phyloP scores from a whole-genome alignment of 2,797 vertebrate genomes.

The Ceyx erithaca region DNA sequence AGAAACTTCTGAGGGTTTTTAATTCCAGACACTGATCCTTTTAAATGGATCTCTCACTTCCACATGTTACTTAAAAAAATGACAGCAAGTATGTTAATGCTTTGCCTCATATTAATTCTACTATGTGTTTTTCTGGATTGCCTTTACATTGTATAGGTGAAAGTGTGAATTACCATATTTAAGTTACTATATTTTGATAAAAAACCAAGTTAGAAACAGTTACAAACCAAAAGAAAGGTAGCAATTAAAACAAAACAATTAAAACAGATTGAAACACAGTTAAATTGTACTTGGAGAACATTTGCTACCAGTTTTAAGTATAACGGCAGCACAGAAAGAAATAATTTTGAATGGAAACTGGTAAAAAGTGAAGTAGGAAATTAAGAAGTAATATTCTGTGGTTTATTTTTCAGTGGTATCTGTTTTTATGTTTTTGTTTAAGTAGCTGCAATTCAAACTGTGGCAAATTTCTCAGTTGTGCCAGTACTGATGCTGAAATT shows the following conservation, averaged over 20 bases:
- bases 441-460: neutral
- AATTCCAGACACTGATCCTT: slow-evolving; percentile 22
- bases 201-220: neutral
- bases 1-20: slow-evolving; percentile 22
- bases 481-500: neutral
- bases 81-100: neutral
- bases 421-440: neutral
- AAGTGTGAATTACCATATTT: neutral
- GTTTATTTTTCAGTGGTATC: neutral
- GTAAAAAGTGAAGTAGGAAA: neutral
- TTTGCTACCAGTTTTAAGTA: neutral
- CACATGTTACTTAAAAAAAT: neutral
- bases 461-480: neutral
- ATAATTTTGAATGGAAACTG: neutral
- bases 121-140: neutral
- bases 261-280: neutral
- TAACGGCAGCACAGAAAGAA: neutral
- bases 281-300: neutral
- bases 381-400: neutral
- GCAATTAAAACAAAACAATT: neutral
- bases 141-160: neutral
- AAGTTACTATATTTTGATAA: neutral
- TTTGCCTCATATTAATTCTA: neutral
- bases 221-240: neutral
- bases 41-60: neutral